Base-by-base conservation (phyloP, 2,797 vertebrate genomes). In the Hafferia zeledoni region DNA sequence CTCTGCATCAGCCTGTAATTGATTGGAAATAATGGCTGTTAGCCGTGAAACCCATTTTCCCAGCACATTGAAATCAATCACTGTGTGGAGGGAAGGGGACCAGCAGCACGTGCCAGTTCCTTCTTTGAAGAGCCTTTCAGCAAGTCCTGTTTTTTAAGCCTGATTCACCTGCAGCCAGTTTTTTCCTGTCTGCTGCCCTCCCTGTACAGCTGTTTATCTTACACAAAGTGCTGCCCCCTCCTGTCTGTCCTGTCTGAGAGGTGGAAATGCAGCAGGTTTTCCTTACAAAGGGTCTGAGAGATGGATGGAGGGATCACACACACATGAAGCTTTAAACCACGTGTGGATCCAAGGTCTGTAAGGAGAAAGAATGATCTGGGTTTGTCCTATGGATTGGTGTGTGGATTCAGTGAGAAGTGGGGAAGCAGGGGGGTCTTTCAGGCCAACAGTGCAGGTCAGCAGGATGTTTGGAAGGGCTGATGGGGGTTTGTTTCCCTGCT, bases 371-470 rank as follows among this genome's bases (percentile, higher is more conserved):
- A 17, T 63, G 60, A 11, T 43, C 9, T 59, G 18, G 1, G 23
- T 86, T 65, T 90, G 46, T n/a, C 50, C 31, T 33, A 13, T 44
- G 41, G 30, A n/a, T 64, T 44, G 31, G 12, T 17, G 7, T 31
- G 52, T 52, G 44, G 28, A 22, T 85, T 74, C 44, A 20, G 14
- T 1, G 1, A 70, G 77, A 50, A 83, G 49, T 22, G 59, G 35
- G 44, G 59, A 27, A 80, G 55, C 31, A 44, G 37, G 2, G 2
- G 44, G 33, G 27, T 37, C 35, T 80, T 2, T 8, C 33, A 59
- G 39, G 47, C 31, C 35, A 20, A 0, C 0, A 0, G 30, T 23
- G 17, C 28, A 65, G 0, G 0, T 46, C 3, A 2, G 33, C 3
- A 4, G 49, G 6, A 28, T 9, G 5, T 2, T 5, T 64, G 86